Conservation (phyloP, 2,888 invertebrate species). For the Sialis lutaria region DNA sequence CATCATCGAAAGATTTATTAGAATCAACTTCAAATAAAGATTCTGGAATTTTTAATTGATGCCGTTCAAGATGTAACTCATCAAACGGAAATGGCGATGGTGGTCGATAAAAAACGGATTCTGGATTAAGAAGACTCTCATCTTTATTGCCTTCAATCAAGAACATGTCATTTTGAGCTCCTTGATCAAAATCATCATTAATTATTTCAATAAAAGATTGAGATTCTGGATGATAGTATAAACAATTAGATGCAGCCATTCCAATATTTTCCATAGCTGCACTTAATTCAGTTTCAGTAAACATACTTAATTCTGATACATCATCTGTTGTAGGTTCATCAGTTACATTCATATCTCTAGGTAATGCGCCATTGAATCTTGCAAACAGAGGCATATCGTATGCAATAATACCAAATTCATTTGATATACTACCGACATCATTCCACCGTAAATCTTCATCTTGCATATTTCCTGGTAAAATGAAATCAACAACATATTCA, state of each 20-base stretch:
- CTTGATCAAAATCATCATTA: conserved; percentile 3
- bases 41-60: conserved; percentile 1
- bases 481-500: conserved; percentile 1
- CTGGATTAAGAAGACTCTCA: background rate
- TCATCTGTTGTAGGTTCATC: background rate
- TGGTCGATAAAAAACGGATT: conserved; percentile 4
- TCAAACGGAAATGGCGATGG: conserved; percentile 9
- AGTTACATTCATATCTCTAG: background rate
- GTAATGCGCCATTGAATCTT: background rate
- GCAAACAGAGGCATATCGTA: background rate
- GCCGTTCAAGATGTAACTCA: background rate
- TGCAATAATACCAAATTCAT: conserved; percentile 1
- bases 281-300: conserved; percentile 1
- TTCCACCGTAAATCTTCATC: background rate
- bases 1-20: conserved; percentile 2
- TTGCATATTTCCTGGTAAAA: background rate
- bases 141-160: conserved; percentile 1
- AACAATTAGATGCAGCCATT: background rate
- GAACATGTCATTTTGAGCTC: background rate
- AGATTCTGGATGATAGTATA: background rate
- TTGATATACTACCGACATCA: conserved; percentile 2
- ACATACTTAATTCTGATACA: conserved; percentile 2
- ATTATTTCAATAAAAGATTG: background rate
- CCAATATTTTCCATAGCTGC: background rate
- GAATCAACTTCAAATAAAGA: conserved; percentile 3